These are phyloP conservation scores for Meles meles DNA, from an alignment of 2,113 vertebrate species.

Conservation along the genomic window DNA sequence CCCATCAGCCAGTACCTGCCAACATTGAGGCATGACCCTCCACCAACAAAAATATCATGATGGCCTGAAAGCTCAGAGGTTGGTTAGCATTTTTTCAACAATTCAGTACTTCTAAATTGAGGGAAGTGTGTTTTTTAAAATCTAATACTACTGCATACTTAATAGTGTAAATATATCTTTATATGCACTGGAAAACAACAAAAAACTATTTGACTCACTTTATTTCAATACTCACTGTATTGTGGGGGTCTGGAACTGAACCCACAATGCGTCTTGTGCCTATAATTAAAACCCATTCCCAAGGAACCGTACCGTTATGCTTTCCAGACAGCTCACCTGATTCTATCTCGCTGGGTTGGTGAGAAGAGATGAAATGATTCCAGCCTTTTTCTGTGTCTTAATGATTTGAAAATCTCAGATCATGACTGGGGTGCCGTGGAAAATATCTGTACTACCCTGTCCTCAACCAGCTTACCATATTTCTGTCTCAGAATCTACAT, in stretches of 20 bases:
- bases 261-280: too few species aligned
- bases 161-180: background rate
- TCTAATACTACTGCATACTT: background rate
- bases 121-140: background rate
- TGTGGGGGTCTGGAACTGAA: background rate
- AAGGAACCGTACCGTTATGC: too few species aligned
- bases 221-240: background rate
- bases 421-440: background rate
- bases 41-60: background rate
- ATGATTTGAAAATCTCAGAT: background rate
- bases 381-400: background rate
- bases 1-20: too few species aligned
- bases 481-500: too few species aligned
- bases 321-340: background rate
- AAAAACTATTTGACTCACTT: background rate
- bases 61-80: background rate
- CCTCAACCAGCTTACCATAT: too few species aligned
- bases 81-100: background rate
- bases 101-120: background rate
- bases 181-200: background rate
- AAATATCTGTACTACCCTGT: background rate
- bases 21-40: background rate
- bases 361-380: background rate
- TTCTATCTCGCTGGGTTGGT: background rate
- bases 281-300: background rate